Conservation (phyloP, 2,888 invertebrate species). For the Euclidia mi region DNA sequence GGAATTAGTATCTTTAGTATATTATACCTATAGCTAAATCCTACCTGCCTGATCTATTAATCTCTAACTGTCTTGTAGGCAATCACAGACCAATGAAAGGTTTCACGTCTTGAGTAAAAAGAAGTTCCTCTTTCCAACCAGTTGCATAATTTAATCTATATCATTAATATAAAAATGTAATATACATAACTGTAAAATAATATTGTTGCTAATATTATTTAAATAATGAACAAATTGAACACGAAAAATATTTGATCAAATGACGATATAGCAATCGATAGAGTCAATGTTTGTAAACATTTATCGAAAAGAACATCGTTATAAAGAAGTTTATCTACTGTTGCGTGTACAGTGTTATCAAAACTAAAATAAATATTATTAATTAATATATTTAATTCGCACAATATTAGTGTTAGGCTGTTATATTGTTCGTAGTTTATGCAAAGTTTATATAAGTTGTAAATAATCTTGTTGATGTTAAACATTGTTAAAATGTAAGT, state of each 20-base stretch:
- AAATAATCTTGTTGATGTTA: conserved; percentile 71
- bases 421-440: conserved; percentile 67
- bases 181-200: conserved; percentile 17
- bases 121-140: too few species aligned
- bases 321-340: neutral
- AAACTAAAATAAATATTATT: neutral
- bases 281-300: too few species aligned
- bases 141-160: too few species aligned
- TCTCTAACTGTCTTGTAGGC: too few species aligned
- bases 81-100: too few species aligned
- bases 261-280: too few species aligned
- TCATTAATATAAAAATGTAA: conserved; percentile 6
- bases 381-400: conserved; percentile 28
- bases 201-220: conserved; percentile 25
- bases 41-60: too few species aligned
- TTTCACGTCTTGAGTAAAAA: too few species aligned
- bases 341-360: neutral
- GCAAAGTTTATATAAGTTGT: conserved; percentile 65
- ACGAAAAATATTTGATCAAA: too few species aligned
- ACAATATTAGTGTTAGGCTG: conserved; percentile 59
- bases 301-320: too few species aligned
- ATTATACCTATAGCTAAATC: too few species aligned
- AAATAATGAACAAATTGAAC: conserved; percentile 23
- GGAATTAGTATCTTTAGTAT: too few species aligned
- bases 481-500: conserved; percentile 63